phyloP scores from a whole-genome alignment of 2,113 vertebrate species.

The Sigmodon hispidus region DNA sequence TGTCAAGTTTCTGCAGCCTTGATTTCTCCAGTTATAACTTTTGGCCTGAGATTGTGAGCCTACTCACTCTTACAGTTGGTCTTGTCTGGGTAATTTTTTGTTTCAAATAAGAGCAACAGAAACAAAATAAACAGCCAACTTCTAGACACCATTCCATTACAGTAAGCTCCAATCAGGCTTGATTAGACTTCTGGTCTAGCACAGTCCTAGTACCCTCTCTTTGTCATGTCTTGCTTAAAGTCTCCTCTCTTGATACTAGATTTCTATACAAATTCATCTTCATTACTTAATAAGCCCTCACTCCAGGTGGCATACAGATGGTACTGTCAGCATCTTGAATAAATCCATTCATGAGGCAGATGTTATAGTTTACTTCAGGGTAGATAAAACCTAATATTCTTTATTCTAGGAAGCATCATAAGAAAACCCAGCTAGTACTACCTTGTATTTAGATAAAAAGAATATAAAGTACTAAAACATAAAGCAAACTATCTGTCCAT shows the following conservation, averaged over 20 bases:
- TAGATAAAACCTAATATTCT: background rate
- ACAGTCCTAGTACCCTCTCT: background rate
- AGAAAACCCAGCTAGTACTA: background rate
- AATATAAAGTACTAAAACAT: background rate
- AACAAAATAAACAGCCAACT: background rate
- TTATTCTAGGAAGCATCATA: background rate
- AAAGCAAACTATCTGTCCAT: background rate
- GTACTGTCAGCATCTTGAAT: background rate
- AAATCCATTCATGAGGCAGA: background rate
- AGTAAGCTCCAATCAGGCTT: background rate
- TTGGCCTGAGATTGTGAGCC: background rate
- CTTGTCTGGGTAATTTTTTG: background rate
- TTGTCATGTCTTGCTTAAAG: background rate
- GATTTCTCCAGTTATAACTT: background rate
- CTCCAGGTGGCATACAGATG: accelerated
- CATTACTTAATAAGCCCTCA: background rate
- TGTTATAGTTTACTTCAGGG: background rate
- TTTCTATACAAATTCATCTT: background rate
- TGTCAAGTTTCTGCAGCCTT: background rate
- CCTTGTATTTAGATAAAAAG: background rate
- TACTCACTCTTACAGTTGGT: background rate
- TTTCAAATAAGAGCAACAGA: background rate
- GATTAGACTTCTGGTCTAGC: background rate
- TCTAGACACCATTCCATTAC: background rate
- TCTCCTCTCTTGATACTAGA: background rate